Evolutionary conservation across 1,140 invertebrate species (phyloP).

Genomic region (Copidosoma floridanum): DNA sequence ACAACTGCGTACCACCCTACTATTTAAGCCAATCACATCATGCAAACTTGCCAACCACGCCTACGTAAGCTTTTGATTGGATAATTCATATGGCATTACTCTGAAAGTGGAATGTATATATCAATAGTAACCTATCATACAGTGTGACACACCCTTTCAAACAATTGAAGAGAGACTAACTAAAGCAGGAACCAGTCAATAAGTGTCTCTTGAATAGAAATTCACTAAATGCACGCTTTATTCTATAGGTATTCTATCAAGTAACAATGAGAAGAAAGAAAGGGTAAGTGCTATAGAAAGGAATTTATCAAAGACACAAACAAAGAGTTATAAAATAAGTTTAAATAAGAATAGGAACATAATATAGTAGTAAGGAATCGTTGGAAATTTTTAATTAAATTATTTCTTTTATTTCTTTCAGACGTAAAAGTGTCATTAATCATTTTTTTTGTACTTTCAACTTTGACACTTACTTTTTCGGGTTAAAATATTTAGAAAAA

Average conservation of each 20-base stretch:
- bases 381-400: too few relatives aligned
- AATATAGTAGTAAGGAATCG: too few relatives aligned
- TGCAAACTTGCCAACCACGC: slow-evolving; percentile 11
- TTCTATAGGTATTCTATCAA: slow-evolving; percentile 5
- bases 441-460: too few relatives aligned
- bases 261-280: slow-evolving; percentile 17
- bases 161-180: slow-evolving; percentile 21
- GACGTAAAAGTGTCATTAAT: too few relatives aligned
- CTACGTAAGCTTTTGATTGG: slow-evolving; percentile 12
- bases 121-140: slow-evolving; percentile 22
- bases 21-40: slow-evolving; percentile 39
- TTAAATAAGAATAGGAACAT: too few relatives aligned
- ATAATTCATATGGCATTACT: not conserved
- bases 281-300: too few relatives aligned
- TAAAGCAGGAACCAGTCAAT: slow-evolving; percentile 19
- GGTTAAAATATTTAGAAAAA: too few relatives aligned
- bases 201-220: slow-evolving; percentile 26
- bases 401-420: too few relatives aligned
- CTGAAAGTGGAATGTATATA: slow-evolving; percentile 1
- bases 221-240: slow-evolving; percentile 21
- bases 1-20: slow-evolving; percentile 53
- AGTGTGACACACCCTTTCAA: slow-evolving; percentile 21
- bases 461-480: too few relatives aligned
- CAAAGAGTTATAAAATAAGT: too few relatives aligned
- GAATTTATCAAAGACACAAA: too few relatives aligned